Evolutionary conservation across 2,797 vertebrate genomes (phyloP).

Genomic region (Glyptemys insculpta): DNA sequence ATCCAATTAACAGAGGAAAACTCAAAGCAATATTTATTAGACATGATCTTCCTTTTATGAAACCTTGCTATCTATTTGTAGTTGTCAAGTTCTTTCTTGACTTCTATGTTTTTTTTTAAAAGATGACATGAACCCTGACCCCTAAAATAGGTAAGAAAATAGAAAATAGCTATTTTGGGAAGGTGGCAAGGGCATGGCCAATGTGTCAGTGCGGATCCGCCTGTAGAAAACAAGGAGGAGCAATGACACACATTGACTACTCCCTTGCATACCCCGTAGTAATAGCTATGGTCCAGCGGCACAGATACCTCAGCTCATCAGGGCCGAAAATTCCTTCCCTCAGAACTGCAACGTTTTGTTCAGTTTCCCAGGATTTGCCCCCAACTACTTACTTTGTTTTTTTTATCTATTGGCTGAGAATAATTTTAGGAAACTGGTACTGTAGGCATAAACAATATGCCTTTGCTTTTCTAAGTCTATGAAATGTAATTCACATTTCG

Average conservation of each 20-base stretch:
- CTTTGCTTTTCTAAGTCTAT: not conserved
- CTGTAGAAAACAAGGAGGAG: not conserved
- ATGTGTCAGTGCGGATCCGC: fast-evolving
- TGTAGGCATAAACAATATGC: not conserved
- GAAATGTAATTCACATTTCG: not conserved
- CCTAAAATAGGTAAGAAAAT: not conserved
- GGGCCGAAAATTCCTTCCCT: not conserved
- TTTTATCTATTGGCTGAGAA: not conserved
- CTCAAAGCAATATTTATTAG: not conserved
- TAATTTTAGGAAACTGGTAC: not conserved
- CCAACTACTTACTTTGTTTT: not conserved
- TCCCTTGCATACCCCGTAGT: not conserved
- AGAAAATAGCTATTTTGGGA: not conserved
- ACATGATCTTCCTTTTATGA: not conserved
- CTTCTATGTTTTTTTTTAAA: not conserved
- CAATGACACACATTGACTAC: not conserved
- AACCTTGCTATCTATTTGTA: not conserved
- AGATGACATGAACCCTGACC: not conserved
- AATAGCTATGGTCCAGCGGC: not conserved
- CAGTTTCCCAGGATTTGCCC: not conserved
- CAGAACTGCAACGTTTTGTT: not conserved
- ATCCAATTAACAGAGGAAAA: not conserved
- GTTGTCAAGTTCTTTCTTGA: not conserved
- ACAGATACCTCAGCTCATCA: not conserved
- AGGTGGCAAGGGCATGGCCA: not conserved